phyloP scores from a whole-genome alignment of 2,797 vertebrate genomes.

The Danionella dracula region DNA sequence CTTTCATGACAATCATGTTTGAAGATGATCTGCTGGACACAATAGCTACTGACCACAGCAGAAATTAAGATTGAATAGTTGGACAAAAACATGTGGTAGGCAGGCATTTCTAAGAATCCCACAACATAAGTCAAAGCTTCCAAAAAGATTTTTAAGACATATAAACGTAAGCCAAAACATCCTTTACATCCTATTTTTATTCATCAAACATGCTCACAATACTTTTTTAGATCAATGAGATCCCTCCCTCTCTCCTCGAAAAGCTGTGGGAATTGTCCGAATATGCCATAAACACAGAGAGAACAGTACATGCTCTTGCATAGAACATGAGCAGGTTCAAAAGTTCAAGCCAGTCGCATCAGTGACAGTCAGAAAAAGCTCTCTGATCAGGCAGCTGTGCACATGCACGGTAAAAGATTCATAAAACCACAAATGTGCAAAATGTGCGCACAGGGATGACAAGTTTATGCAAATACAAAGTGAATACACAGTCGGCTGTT shows the following conservation, averaged over 20 bases:
- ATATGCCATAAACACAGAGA: neutral
- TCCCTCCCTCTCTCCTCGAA: neutral
- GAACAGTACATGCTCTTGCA: neutral
- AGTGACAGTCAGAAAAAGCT: constrained; percentile 9
- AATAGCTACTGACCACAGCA: too few relatives aligned
- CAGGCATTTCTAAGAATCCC: too few relatives aligned
- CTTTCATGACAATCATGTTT: too few relatives aligned
- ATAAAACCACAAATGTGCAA: constrained; percentile 2
- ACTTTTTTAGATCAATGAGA: constrained; percentile 16
- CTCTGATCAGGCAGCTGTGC: constrained; percentile 11
- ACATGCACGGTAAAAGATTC: constrained; percentile 4
- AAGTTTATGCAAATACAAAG: constrained; percentile 24
- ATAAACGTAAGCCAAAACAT: neutral
- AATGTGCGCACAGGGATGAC: neutral
- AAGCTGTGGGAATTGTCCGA: constrained; percentile 18
- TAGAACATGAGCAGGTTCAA: constrained; percentile 10
- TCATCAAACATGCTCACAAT: neutral
- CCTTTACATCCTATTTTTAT: neutral
- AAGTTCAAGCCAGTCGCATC: constrained; percentile 28
- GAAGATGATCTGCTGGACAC: too few relatives aligned
- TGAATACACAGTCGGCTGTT: neutral
- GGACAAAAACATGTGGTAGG: too few relatives aligned
- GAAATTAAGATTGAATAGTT: too few relatives aligned
- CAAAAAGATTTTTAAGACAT: too few relatives aligned
- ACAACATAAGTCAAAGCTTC: too few relatives aligned